A percentile compares a stretch with the other conserved stretches of the same genome.
Evolutionary conservation across 2,113 vertebrate species (phyloP).

Genomic region (Myiopsitta monachus): DNA sequence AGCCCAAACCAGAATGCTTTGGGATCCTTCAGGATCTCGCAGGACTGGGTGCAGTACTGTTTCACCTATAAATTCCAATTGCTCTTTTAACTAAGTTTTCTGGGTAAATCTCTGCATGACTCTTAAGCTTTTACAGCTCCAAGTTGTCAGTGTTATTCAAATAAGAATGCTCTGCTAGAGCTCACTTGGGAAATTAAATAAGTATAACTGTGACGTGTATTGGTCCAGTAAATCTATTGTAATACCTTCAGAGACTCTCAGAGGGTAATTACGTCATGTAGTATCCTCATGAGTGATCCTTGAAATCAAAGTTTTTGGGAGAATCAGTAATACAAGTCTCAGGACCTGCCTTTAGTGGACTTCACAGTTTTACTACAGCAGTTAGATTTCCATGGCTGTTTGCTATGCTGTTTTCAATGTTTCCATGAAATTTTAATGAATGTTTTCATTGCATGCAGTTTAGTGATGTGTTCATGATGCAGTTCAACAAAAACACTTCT

Average conservation of each 20-base stretch:
- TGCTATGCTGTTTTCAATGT: neutral
- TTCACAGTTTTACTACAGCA: neutral
- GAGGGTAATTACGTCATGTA: neutral
- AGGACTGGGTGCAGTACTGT: neutral
- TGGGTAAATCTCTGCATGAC: neutral
- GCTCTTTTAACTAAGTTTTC: neutral
- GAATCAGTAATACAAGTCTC: neutral
- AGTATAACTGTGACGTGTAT: neutral
- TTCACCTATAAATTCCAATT: neutral
- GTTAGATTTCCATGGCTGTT: neutral
- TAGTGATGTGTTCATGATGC: neutral
- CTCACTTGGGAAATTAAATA: constrained; percentile 45
- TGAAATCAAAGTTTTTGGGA: neutral
- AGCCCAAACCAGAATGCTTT: neutral
- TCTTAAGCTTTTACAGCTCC: neutral
- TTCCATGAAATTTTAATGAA: constrained; percentile 38
- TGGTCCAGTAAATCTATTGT: constrained; percentile 10
- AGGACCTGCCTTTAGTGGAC: neutral
- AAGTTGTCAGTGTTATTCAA: constrained; percentile 8
- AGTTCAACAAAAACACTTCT: neutral
- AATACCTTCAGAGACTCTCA: neutral
- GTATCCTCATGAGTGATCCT: neutral
- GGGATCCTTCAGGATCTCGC: neutral
- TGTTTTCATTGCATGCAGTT: neutral
- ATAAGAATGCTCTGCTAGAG: neutral